A percentile compares a stretch with the other conserved stretches of the same genome.
phyloP scores from a whole-genome alignment of 2,797 vertebrate genomes.

The Phrynocephalus guinanensis region DNA sequence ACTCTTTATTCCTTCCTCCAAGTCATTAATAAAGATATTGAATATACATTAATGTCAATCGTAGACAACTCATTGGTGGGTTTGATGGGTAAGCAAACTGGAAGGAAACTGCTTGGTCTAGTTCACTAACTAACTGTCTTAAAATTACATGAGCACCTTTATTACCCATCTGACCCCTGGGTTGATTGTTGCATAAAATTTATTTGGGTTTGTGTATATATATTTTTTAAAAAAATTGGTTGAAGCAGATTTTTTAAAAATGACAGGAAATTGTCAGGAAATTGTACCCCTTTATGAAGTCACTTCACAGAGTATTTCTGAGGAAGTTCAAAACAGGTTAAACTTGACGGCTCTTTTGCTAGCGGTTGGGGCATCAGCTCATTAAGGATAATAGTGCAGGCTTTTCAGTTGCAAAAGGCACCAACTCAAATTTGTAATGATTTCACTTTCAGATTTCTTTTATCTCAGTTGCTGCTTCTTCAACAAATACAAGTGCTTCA shows the following conservation, averaged over 20 bases:
- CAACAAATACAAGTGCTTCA: constrained; percentile 78
- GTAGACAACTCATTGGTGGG: background rate
- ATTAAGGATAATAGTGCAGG: constrained; percentile 76
- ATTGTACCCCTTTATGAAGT: constrained; percentile 53
- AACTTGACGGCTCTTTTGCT: constrained; percentile 68
- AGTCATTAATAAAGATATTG: no score
- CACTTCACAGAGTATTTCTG: constrained; percentile 63
- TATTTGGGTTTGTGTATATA: constrained; percentile 20
- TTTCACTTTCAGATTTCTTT: constrained; percentile 83
- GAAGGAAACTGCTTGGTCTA: background rate
- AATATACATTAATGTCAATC: background rate
- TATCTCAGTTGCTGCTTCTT: constrained; percentile 78
- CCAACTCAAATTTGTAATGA: constrained; percentile 77
- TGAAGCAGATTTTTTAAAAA: constrained; percentile 32
- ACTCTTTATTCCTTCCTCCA: no score
- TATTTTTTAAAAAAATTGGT: constrained; percentile 33
- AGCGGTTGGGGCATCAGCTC: constrained; percentile 74
- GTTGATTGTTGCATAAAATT: background rate
- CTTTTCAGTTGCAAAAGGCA: constrained; percentile 73
- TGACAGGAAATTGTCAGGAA: constrained; percentile 61
- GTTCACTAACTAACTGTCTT: background rate
- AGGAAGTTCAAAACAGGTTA: constrained; percentile 78
- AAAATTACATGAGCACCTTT: background rate
- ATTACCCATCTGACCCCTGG: constrained; percentile 10
- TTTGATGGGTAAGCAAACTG: background rate